Conservation (phyloP, 2,113 vertebrate species). For the Hymenochirus boettgeri region DNA sequence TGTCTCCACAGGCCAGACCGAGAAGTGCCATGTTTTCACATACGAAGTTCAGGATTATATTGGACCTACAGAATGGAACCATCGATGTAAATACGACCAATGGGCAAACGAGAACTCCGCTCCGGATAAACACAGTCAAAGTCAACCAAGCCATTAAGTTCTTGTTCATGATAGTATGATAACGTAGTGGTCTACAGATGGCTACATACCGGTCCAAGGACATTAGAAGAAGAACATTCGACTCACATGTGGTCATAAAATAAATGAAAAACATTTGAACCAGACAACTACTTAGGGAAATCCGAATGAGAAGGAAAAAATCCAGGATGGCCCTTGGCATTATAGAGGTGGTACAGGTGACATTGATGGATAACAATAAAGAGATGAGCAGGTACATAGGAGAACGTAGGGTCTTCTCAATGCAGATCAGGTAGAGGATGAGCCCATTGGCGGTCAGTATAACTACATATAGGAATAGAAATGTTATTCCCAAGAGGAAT, state of each 20-base stretch:
- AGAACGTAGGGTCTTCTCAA: conserved; percentile 5
- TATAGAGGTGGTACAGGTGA: conserved; percentile 8
- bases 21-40: conserved; percentile 58
- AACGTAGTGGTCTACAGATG: conserved; percentile 53
- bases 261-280: conserved; percentile 25
- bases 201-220: conserved; percentile 50
- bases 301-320: conserved; percentile 1
- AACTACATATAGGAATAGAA: not conserved
- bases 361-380: conserved; percentile 18
- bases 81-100: conserved; percentile 8
- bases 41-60: conserved; percentile 50
- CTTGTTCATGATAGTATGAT: conserved; percentile 20
- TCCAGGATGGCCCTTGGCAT: conserved; percentile 12
- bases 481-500: conserved; percentile 7
- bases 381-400: conserved; percentile 28
- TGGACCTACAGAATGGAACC: conserved; percentile 48
- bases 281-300: conserved; percentile 12
- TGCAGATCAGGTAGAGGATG: conserved; percentile 2
- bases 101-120: conserved; percentile 2
- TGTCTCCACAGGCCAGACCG: conserved; percentile 53
- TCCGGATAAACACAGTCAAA: not conserved
- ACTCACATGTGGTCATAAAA: conserved; percentile 25
- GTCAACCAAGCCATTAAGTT: not conserved
- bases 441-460: conserved; percentile 16
- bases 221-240: conserved; percentile 10